Evolutionary conservation across 2,888 invertebrate genomes (phyloP), one percentile per base, ranked within the genome.

Genomic region (Danaus chrysippus): DNA sequence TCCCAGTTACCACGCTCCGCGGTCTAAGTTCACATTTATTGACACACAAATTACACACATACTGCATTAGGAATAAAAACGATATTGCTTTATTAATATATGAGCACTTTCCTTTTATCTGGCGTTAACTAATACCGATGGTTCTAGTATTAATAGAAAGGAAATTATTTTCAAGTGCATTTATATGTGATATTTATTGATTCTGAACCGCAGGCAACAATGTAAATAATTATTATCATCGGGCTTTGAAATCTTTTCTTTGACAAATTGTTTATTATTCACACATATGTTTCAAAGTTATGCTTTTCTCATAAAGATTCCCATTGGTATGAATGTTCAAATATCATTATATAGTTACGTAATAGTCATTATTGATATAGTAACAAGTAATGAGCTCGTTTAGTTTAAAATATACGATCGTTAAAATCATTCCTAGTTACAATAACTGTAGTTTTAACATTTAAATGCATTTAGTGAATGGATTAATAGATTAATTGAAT

Each of bases 1-100:
- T 57, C 59, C 68, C 57, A 67, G 67, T 69, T 69, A 65, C 68
- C 68, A 69, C 68, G 68, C 61, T 65, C 65, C 41, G 43, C 57
- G 52, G 54, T 58, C 58, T 56, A 53, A 52, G 52, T 54, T 53
- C 55, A 58, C 54, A 17, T 49, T 49, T 49, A 49, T 49, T 49
- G 49, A 49, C 17, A 49, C 62, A 62, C 62, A 62, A 58, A 54
- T 62, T 55, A 55, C 46, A 49, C 41, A 34, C 41, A 17, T 58
- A 58, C 19, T 57, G 34, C 58, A 44, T 42, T 54, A 17, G 56
- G 19, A 19, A 54, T 63, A 63, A 42, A 61, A 58, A 34, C 43
- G 49, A 61, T 58, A 63, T 61, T 65, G 15, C 41, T 42, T 56
- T 53, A 42, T 17, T 49, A 44, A 17, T 42, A 42, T 49, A 11